These are phyloP conservation scores for Eubasilissa regina DNA, from an alignment of 1,140 invertebrate genomes.

Conservation along the genomic window DNA sequence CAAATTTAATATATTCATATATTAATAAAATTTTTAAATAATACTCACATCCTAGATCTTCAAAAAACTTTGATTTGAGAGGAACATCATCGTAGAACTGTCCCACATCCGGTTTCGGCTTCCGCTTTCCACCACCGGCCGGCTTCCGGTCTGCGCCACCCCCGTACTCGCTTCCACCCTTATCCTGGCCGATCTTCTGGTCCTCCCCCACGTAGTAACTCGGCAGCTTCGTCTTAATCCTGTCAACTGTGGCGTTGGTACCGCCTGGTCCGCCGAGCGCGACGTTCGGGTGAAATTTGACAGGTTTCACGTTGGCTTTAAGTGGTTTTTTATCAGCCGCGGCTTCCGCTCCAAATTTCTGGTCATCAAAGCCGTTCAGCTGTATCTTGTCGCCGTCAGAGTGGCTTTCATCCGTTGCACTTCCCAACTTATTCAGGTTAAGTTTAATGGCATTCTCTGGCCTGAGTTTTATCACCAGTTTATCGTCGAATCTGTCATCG, in stretches of 20 bases:
- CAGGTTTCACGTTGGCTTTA: conserved; percentile 24
- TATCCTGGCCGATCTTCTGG: conserved; percentile 1
- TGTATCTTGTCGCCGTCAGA: background rate
- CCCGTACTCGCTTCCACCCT: background rate
- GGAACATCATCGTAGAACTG: conserved; percentile 59
- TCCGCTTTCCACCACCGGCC: conserved; percentile 13
- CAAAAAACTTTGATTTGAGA: conserved; percentile 71
- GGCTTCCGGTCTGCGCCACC: conserved; percentile 16
- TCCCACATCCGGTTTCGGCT: conserved; percentile 40
- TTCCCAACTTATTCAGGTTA: conserved; percentile 5
- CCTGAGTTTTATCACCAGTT: conserved; percentile 29
- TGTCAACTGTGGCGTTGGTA: background rate
- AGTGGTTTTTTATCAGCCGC: conserved; percentile 39
- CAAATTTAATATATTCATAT: too few relatives aligned
- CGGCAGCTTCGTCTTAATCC: conserved; percentile 30
- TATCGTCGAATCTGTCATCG: conserved; percentile 39
- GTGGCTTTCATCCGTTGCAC: background rate
- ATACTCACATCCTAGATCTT: conserved; percentile 74
- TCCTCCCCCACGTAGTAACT: conserved; percentile 33
- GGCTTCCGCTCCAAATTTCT: conserved; percentile 10
- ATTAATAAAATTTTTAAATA: too few relatives aligned
- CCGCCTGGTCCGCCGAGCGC: background rate
- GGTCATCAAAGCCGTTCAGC: conserved; percentile 40
- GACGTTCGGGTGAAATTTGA: conserved; percentile 24
- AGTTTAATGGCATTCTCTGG: conserved; percentile 25